phyloP scores from a whole-genome alignment of 2,888 invertebrate genomes.

The Pollenia angustigena region DNA sequence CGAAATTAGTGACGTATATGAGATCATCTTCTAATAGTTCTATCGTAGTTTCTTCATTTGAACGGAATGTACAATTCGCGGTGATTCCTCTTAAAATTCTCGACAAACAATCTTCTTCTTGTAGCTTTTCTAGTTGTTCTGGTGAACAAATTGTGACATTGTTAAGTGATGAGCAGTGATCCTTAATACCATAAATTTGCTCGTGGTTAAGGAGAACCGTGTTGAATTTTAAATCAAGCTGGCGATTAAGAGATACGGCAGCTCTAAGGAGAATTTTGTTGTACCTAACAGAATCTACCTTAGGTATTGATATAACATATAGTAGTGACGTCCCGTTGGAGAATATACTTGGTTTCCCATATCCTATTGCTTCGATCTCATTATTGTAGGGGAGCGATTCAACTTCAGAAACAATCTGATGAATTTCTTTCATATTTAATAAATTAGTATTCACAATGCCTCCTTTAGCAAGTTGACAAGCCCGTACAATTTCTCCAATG shows the following conservation, averaged over 20 bases:
- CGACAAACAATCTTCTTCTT: neutral
- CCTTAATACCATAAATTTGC: neutral
- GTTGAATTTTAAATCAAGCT: neutral
- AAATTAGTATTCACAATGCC: conserved; percentile 16
- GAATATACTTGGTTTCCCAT: conserved; percentile 7
- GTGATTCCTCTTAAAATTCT: neutral
- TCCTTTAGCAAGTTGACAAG: neutral
- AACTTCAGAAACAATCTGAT: conserved; percentile 5
- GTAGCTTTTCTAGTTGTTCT: neutral
- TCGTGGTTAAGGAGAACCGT: conserved; percentile 3
- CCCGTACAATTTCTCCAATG: conserved; percentile 1
- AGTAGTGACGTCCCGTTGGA: conserved; percentile 13
- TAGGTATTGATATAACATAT: conserved; percentile 5
- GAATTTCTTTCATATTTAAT: conserved; percentile 15
- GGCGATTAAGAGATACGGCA: neutral
- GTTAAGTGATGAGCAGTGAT: neutral
- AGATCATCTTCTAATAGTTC: too few relatives aligned
- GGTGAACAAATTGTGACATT: too few relatives aligned
- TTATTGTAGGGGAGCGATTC: conserved; percentile 17
- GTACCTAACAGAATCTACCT: neutral
- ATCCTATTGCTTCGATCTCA: conserved; percentile 15
- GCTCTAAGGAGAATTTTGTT: conserved; percentile 18
- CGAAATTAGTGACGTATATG: too few relatives aligned
- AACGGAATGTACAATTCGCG: too few relatives aligned
- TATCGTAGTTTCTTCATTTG: too few relatives aligned